Conservation (phyloP, 2,797 vertebrate genomes). For the Lerista edwardsae region DNA sequence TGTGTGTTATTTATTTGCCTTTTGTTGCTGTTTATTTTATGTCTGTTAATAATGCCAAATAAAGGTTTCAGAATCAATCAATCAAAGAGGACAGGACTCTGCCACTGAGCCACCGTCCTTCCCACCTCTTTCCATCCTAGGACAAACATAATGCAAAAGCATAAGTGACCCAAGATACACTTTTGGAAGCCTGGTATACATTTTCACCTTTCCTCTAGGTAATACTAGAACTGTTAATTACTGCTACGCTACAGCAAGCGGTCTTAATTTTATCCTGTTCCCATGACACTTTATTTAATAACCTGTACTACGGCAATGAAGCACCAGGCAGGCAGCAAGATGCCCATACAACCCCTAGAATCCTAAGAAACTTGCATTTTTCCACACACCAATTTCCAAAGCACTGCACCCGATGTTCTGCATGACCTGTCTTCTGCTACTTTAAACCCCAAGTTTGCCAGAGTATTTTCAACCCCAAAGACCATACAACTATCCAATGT, state of each 20-base stretch:
- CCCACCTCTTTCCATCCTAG: not conserved
- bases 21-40: too few relatives aligned
- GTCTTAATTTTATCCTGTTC: accelerated
- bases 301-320: not conserved
- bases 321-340: not conserved
- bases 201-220: not conserved
- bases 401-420: not conserved
- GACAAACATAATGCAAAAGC: not conserved
- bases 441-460: not conserved
- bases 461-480: not conserved
- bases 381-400: not conserved
- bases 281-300: constrained; percentile 5
- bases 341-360: not conserved
- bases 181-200: not conserved
- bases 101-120: too few relatives aligned
- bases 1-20: too few relatives aligned
- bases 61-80: too few relatives aligned
- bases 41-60: too few relatives aligned
- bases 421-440: not conserved
- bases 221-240: not conserved
- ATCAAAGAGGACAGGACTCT: too few relatives aligned
- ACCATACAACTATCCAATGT: too few relatives aligned
- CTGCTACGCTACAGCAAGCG: not conserved
- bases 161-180: not conserved
- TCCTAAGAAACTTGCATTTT: not conserved